Conservation (phyloP, 2,113 vertebrate genomes). For the Sceloporus undulatus region DNA sequence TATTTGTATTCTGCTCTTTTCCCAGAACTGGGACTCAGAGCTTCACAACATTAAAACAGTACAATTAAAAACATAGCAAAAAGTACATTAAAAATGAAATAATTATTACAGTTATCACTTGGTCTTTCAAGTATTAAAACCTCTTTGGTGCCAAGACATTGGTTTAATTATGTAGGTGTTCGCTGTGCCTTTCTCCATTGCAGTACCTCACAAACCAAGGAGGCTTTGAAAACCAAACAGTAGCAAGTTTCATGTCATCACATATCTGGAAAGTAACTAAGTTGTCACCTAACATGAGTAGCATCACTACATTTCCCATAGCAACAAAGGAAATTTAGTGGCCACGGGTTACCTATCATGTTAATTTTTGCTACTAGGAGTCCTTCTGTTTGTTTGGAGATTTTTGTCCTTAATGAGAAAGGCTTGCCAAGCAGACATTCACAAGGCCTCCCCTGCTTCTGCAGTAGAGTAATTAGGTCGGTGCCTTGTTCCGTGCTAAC, state of each 20-base stretch:
- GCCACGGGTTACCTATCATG: constrained; percentile 82
- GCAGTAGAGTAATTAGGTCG: constrained; percentile 84
- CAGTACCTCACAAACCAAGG: constrained; percentile 58
- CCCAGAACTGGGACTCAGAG: too few species aligned
- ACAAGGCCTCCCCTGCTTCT: constrained; percentile 82
- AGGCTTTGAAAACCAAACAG: constrained; percentile 53
- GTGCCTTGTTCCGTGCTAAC: constrained; percentile 82
- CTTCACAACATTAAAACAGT: too few species aligned
- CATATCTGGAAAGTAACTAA: constrained; percentile 59
- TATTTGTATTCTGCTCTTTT: too few species aligned
- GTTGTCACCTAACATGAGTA: constrained; percentile 49
- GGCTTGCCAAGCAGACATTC: constrained; percentile 84
- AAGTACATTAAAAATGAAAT: too few species aligned
- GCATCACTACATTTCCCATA: constrained; percentile 78
- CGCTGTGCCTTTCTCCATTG: constrained; percentile 38
- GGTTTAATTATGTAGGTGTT: constrained; percentile 43
- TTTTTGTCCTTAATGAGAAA: constrained; percentile 82
- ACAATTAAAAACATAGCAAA: too few species aligned
- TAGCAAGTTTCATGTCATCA: constrained; percentile 55
- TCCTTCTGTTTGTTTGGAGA: constrained; percentile 71
- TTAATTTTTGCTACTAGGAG: constrained; percentile 79
- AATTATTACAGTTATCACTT: background rate
- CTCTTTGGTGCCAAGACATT: background rate
- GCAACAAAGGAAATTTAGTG: constrained; percentile 72
- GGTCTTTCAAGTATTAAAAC: constrained; percentile 7